phyloP scores from a whole-genome alignment of 2,113 vertebrate species.

The Ceyx melanurus region DNA sequence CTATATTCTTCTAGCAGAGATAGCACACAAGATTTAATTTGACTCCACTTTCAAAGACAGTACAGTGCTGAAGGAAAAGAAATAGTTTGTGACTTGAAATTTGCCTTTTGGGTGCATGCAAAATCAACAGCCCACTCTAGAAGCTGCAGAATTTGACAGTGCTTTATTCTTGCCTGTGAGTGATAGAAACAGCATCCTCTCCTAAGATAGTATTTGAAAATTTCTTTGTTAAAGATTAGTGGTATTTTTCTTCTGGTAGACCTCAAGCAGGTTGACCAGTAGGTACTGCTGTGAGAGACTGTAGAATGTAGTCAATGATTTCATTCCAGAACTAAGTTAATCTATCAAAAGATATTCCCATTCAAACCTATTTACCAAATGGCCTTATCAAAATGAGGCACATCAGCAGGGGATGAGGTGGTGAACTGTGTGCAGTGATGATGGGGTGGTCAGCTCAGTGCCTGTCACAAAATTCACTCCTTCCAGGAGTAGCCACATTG shows the following conservation, averaged over 20 bases:
- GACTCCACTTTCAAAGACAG: background rate
- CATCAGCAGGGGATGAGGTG: background rate
- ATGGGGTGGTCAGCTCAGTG: background rate
- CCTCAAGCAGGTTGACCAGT: background rate
- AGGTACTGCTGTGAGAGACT: background rate
- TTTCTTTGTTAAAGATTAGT: background rate
- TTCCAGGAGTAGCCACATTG: background rate
- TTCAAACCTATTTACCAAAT: background rate
- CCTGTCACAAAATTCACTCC: background rate
- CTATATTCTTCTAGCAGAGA: background rate
- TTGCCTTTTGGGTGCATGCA: background rate
- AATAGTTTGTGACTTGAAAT: background rate
- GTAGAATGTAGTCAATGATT: background rate
- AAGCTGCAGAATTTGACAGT: background rate
- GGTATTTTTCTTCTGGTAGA: background rate
- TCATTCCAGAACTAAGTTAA: background rate
- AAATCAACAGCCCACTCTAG: background rate
- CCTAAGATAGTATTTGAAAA: background rate
- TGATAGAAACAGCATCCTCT: background rate
- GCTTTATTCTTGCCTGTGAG: background rate
- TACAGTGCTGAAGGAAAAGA: background rate
- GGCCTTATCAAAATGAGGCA: background rate
- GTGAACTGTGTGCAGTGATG: background rate
- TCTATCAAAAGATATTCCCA: background rate
- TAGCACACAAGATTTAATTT: background rate